Evolutionary conservation across 2,888 invertebrate genomes (phyloP).

Genomic region (Magallana nippona): DNA sequence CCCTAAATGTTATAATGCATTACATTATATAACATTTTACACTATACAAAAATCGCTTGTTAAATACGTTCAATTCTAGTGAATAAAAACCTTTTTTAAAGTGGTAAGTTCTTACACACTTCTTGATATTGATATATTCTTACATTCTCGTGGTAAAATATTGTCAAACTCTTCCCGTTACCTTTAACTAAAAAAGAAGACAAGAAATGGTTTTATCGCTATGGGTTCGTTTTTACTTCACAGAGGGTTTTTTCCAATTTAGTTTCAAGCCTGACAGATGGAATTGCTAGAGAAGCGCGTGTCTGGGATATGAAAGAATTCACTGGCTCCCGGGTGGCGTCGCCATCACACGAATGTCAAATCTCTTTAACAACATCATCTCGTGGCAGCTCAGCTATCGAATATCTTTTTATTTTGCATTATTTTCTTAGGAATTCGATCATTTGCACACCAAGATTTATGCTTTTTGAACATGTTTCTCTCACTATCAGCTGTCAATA

Average conservation of each 20-base stretch:
- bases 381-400: not conserved
- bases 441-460: constrained; percentile 16
- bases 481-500: not conserved
- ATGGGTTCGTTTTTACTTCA: not conserved
- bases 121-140: too few relatives aligned
- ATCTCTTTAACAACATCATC: not conserved
- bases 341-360: not conserved
- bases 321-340: not conserved
- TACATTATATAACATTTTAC: too few relatives aligned
- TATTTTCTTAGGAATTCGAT: not conserved
- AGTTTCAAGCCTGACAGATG: not conserved
- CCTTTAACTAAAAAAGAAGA: not conserved
- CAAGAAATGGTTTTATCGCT: not conserved
- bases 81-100: too few relatives aligned
- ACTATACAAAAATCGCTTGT: too few relatives aligned
- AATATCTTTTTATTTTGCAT: not conserved
- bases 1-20: too few relatives aligned
- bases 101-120: too few relatives aligned
- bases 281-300: not conserved
- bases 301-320: not conserved
- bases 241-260: not conserved
- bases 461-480: not conserved
- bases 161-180: not conserved
- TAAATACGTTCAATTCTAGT: too few relatives aligned
- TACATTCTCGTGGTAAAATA: not conserved